These are phyloP conservation scores for Willisornis vidua DNA, from an alignment of 2,113 vertebrate species.

Conservation along the genomic window DNA sequence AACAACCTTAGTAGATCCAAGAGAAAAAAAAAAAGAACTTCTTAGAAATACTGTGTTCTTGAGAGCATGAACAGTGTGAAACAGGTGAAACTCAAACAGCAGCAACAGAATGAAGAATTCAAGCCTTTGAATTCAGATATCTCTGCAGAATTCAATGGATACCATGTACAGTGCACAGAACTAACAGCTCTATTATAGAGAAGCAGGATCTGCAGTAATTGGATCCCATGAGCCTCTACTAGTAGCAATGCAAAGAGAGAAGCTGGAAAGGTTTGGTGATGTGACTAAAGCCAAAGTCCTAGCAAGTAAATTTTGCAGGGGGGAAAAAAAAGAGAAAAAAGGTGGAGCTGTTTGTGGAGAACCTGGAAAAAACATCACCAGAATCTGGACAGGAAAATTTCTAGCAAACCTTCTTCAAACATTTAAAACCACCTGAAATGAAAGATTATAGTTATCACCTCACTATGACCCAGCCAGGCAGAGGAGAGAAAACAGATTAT, in stretches of 20 bases:
- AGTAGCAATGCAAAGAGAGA: background rate
- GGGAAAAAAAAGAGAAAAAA: background rate
- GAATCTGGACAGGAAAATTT: background rate
- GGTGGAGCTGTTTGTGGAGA: background rate
- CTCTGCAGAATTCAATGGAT: constrained; percentile 55
- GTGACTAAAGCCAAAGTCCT: background rate
- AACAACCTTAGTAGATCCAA: constrained; percentile 42
- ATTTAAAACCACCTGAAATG: background rate
- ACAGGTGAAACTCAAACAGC: constrained; percentile 43
- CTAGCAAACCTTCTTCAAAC: background rate
- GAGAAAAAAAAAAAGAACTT: background rate
- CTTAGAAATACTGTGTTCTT: constrained; percentile 47
- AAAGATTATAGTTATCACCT: background rate
- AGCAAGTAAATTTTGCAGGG: background rate
- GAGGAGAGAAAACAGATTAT: background rate
- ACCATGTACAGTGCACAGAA: constrained; percentile 12
- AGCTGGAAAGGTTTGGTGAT: background rate
- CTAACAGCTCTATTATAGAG: constrained; percentile 50
- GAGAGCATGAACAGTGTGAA: constrained; percentile 34
- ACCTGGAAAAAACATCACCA: background rate
- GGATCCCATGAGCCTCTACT: constrained; percentile 61
- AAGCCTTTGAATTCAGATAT: constrained; percentile 61
- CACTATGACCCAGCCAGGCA: background rate
- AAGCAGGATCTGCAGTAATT: constrained; percentile 49
- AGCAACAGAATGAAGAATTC: constrained; percentile 48